Base-by-base conservation (phyloP, 2,113 vertebrate genomes). In the Paedocypris sp. region DNA sequence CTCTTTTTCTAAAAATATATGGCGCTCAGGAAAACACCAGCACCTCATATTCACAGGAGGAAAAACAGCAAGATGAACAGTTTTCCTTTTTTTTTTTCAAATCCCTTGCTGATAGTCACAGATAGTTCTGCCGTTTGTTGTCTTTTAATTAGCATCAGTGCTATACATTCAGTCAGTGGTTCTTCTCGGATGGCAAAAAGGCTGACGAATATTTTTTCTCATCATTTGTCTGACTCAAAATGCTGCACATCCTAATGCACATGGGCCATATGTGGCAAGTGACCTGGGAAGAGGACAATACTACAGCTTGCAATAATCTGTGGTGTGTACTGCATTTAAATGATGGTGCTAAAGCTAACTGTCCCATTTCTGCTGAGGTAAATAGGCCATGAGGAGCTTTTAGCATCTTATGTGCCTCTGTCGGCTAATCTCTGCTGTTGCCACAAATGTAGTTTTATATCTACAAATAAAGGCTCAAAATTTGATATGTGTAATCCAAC, bases 221-320 rank as follows among this genome's bases (percentile, higher is more conserved):
- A 23, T 31, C 15, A 38, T 64, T 56, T 29, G 46, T 64, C 62
- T 54, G 15, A 16, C 9, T 38, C 11, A 52, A 62, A 52, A 2
- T 15, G 6, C 16, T 8, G 28, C 35, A 26, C 3, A 8, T 32
- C 19, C 19, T 35, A 32, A 47, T 16, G 16, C 35, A 10, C 46
- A 41, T 3, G 6, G 8, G 23, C 8, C 5, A 13, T 15, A 28
- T 10, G 4, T 8, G 2, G 32, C 29, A 35, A n/a, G 11, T 13
- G 29, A 25, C 12, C 48, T 18, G 36, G 38, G 20, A 20, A 22
- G 8, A 12, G 3, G 3, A 13, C 25, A 10, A 7, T 11, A 31
- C 11, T 23, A 53, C 49, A 23, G 19, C 6, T 22, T 15, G 12
- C n/a, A 39, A 15, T 29, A 23, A 51, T 51, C 11, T 51, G 29